Evolutionary conservation across 2,797 vertebrate species (phyloP).

Genomic region (Pteronotus mesoamericanus): DNA sequence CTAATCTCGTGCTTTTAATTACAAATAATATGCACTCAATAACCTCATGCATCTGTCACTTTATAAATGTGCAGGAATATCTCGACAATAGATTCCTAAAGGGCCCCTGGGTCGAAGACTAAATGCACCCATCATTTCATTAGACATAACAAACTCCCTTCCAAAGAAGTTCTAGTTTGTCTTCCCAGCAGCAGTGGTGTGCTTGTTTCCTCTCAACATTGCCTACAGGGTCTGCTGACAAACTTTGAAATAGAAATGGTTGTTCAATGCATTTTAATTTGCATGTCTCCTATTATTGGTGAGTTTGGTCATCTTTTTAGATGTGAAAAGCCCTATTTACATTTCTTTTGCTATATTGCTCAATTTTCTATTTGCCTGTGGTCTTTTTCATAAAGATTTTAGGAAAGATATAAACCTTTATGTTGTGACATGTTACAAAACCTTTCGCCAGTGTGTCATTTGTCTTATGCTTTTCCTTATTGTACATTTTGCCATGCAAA

Average conservation of each 20-base stretch:
- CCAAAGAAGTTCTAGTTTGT: neutral
- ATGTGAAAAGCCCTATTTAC: neutral
- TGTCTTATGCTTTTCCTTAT: neutral
- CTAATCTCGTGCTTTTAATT: neutral
- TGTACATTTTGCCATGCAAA: neutral
- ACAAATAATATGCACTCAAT: neutral
- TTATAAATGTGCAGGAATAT: neutral
- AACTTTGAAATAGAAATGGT: neutral
- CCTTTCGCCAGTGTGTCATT: neutral
- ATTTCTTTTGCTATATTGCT: neutral
- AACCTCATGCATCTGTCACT: neutral
- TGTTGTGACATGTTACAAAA: neutral
- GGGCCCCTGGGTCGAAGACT: neutral
- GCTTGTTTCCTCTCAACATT: neutral
- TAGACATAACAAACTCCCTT: neutral
- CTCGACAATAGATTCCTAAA: neutral
- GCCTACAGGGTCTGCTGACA: neutral
- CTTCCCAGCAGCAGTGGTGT: neutral
- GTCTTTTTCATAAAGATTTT: neutral
- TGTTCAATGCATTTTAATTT: neutral
- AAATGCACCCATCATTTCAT: neutral
- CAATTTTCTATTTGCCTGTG: slow-evolving; percentile 10
- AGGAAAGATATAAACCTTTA: neutral
- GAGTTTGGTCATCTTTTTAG: neutral
- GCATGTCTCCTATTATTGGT: neutral